Percentiles rank a stretch among this genome's conserved stretches.
phyloP scores from a whole-genome alignment of 2,888 invertebrate species.

The Andrena camellia region DNA sequence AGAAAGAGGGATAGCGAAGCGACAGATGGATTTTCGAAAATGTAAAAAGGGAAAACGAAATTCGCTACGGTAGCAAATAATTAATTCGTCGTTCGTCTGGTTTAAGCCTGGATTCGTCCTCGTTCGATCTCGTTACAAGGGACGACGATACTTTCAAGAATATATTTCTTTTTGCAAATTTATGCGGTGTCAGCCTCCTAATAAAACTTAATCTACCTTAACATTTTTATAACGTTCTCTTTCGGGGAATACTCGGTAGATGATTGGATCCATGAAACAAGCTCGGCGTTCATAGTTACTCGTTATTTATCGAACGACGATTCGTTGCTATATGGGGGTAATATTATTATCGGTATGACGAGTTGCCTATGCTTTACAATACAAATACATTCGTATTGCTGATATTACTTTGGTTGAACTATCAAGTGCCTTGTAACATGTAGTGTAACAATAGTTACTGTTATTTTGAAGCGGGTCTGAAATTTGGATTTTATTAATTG shows the following conservation, averaged over 20 bases:
- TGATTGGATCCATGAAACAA: neutral
- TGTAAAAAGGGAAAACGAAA: slow-evolving; percentile 45
- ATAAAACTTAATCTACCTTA: too few species aligned
- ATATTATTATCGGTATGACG: neutral
- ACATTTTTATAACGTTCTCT: neutral
- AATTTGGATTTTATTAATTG: too few species aligned
- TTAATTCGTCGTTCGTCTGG: slow-evolving; percentile 55
- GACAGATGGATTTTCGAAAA: slow-evolving; percentile 47
- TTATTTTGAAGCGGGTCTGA: neutral
- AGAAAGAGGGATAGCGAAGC: slow-evolving; percentile 56
- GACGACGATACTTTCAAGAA: neutral
- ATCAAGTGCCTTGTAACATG: neutral
- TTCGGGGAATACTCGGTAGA: neutral
- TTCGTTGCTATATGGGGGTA: neutral
- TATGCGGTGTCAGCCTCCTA: neutral
- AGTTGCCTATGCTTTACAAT: neutral
- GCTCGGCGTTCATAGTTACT: neutral
- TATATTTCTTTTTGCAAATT: neutral
- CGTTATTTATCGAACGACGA: too few species aligned
- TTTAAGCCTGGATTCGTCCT: slow-evolving; percentile 59
- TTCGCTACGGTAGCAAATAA: slow-evolving; percentile 52
- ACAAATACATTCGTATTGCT: neutral
- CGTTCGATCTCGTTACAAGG: slow-evolving; percentile 21
- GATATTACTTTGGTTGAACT: neutral
- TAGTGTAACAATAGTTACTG: neutral